A percentile compares a stretch with the other conserved stretches of the same genome.
These are phyloP conservation scores for Ichneumoninae sp. DNA, from an alignment of 2,888 invertebrate species.

Conservation along the genomic window DNA sequence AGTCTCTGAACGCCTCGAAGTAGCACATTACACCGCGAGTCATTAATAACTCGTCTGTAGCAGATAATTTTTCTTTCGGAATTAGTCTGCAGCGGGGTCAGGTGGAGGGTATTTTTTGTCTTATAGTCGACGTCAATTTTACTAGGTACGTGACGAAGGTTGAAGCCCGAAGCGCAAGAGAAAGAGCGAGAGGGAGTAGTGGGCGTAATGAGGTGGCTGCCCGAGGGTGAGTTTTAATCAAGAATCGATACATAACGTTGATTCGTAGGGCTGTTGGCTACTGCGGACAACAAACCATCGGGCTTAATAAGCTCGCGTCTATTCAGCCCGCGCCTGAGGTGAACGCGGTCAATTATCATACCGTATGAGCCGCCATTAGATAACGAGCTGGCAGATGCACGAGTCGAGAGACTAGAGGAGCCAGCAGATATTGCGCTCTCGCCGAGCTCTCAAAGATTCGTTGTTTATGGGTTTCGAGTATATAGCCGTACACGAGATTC, in stretches of 20 bases:
- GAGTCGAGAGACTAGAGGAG: conserved; percentile 56
- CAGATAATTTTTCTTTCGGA: conserved; percentile 62
- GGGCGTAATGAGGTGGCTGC: conserved; percentile 81
- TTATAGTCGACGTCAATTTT: conserved; percentile 70
- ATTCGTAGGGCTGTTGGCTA: conserved; percentile 76
- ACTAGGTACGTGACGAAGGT: conserved; percentile 68
- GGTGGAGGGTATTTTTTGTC: conserved; percentile 32
- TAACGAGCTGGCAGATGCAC: conserved; percentile 83
- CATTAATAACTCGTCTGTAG: conserved; percentile 58
- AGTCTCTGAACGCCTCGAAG: conserved; percentile 14
- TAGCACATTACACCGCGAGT: conserved; percentile 46
- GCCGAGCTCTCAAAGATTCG: conserved; percentile 66
- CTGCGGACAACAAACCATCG: conserved; percentile 77
- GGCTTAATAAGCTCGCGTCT: conserved; percentile 80
- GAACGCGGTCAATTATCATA: conserved; percentile 81
- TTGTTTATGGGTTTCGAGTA: conserved; percentile 69
- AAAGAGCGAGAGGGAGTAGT: conserved; percentile 47
- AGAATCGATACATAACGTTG: conserved; percentile 81
- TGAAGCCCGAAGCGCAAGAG: conserved; percentile 42
- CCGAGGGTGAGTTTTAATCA: conserved; percentile 81
- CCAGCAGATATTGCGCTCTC: conserved; percentile 55
- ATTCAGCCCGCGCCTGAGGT: conserved; percentile 77
- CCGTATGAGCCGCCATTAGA: conserved; percentile 82
- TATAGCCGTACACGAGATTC: conserved; percentile 17
- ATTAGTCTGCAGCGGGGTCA: conserved; percentile 54